Percentiles rank a stretch among this genome's conserved stretches.
Conservation (phyloP, 1,140 invertebrate species). For the Cyclargus thomasi region DNA sequence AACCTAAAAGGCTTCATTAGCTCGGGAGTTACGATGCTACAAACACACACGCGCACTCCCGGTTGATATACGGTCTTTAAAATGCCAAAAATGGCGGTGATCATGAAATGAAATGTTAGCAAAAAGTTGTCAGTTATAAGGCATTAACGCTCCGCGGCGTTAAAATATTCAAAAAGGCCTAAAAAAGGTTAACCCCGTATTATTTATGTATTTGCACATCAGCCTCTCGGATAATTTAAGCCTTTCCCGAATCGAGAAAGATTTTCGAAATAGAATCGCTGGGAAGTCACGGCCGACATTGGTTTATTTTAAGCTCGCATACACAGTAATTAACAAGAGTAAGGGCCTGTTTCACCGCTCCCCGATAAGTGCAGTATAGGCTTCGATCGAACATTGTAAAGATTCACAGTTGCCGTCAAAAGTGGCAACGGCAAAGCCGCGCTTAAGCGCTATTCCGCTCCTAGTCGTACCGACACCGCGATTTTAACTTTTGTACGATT, state of each 20-base stretch:
- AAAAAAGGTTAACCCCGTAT: not conserved
- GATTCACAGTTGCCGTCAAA: too few species aligned
- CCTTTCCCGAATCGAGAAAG: not conserved
- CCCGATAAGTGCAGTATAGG: too few species aligned
- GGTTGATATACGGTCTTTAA: not conserved
- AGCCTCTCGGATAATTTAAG: not conserved
- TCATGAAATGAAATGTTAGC: not conserved
- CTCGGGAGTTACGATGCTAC: too few species aligned
- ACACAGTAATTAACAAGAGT: too few species aligned
- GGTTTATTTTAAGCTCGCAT: not conserved
- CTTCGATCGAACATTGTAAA: too few species aligned
- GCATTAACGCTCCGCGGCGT: not conserved
- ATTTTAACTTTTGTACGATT: too few species aligned
- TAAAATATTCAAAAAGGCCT: not conserved
- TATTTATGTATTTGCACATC: constrained; percentile 3
- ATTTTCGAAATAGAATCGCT: not conserved
- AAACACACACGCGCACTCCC: too few species aligned
- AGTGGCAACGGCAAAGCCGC: too few species aligned
- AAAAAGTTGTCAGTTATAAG: not conserved
- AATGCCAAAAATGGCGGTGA: not conserved
- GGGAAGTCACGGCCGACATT: not conserved
- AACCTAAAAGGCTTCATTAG: too few species aligned
- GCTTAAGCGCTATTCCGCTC: too few species aligned
- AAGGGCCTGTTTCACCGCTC: too few species aligned
- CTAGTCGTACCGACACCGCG: too few species aligned